Evolutionary conservation across 2,888 invertebrate genomes (phyloP).

Genomic region (Diabrotica balteata): DNA sequence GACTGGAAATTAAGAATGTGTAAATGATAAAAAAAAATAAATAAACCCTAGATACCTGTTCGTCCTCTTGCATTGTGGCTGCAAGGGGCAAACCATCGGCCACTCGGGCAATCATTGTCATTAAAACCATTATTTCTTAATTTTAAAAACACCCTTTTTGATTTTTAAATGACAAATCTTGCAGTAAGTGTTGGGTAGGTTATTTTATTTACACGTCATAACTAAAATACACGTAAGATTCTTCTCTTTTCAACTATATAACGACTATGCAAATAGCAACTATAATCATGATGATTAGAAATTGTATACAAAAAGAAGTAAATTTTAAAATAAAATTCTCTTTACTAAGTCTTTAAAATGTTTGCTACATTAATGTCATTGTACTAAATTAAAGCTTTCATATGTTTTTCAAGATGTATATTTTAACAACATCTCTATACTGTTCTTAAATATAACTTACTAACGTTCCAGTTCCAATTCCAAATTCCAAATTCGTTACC

Average conservation of each 20-base stretch:
- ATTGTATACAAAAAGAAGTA: no score
- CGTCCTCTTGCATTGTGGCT: conserved; percentile 98
- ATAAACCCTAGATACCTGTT: conserved; percentile 72
- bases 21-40: conserved; percentile 20
- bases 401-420: no score
- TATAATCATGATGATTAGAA: no score
- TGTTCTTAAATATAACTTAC: no score
- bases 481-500: no score
- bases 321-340: no score
- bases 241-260: background rate
- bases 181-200: conserved; percentile 12
- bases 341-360: no score
- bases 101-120: conserved; percentile 97
- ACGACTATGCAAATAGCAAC: no score
- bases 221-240: conserved; percentile 20
- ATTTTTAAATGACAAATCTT: background rate
- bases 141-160: conserved; percentile 7
- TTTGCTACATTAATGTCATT: no score
- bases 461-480: no score
- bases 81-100: conserved; percentile 94
- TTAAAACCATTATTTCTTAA: conserved; percentile 80
- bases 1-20: conserved; percentile 66
- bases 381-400: no score
- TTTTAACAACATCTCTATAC: no score
- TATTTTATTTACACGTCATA: conserved; percentile 33